These are phyloP conservation scores for Neria commutata DNA, from an alignment of 2,888 invertebrate species.

Conservation along the genomic window DNA sequence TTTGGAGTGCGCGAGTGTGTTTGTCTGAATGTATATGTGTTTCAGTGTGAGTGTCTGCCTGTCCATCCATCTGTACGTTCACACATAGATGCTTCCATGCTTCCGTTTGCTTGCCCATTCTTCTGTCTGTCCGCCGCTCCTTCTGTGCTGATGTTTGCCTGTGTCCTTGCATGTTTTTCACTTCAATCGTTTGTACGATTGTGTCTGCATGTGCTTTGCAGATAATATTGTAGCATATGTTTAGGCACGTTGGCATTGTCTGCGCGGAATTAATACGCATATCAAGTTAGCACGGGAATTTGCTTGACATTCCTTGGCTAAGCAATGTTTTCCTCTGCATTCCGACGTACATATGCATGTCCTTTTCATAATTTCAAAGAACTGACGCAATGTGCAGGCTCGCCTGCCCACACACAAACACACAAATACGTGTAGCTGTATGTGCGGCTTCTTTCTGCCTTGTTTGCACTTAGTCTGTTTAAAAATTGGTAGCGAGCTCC, in stretches of 20 bases:
- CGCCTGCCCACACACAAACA: not conserved
- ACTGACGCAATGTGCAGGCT: not conserved
- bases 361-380: slow-evolving; percentile 29
- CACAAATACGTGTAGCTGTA: not conserved
- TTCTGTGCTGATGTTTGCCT: not conserved
- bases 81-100: too few relatives aligned
- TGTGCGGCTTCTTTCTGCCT: too few relatives aligned
- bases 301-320: slow-evolving; percentile 32
- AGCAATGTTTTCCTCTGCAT: slow-evolving; percentile 6
- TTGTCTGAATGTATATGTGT: slow-evolving; percentile 11
- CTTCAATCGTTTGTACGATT: not conserved
- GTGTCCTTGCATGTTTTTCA: too few relatives aligned
- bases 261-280: slow-evolving; percentile 42
- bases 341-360: not conserved
- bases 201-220: not conserved
- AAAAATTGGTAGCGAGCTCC: too few relatives aligned
- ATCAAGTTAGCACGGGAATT: slow-evolving; percentile 27
- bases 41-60: slow-evolving; percentile 36
- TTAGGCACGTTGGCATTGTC: not conserved
- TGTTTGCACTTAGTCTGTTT: too few relatives aligned
- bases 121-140: too few relatives aligned
- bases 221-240: not conserved
- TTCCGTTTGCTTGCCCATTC: too few relatives aligned
- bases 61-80: too few relatives aligned
- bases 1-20: slow-evolving; percentile 2